These are phyloP conservation scores for Unio pictorum DNA, from an alignment of 2,888 invertebrate genomes.

Conservation along the genomic window DNA sequence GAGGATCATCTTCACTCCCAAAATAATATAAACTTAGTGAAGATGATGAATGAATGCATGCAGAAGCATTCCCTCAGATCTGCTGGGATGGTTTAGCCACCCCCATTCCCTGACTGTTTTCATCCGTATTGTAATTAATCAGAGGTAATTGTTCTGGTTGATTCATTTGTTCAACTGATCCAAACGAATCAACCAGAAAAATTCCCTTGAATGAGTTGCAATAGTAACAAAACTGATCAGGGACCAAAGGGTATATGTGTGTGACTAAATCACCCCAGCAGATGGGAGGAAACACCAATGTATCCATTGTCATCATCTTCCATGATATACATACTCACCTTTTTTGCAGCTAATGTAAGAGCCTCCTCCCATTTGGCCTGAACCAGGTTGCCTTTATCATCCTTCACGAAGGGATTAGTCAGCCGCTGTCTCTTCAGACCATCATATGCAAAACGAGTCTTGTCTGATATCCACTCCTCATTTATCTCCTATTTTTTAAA, in stretches of 20 bases:
- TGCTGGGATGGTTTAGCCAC: no score
- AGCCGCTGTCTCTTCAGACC: constrained; percentile 96
- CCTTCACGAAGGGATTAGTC: constrained; percentile 92
- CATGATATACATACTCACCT: constrained; percentile 32
- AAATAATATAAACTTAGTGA: no score
- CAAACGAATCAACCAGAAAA: no score
- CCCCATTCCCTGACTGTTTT: no score
- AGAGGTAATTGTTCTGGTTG: no score
- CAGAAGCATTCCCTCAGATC: no score
- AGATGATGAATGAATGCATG: no score
- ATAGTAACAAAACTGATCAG: no score
- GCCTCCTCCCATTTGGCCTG: constrained; percentile 97
- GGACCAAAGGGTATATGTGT: not conserved
- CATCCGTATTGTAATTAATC: no score
- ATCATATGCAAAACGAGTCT: constrained; percentile 96
- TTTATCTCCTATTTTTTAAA: constrained; percentile 86
- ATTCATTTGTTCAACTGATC: no score
- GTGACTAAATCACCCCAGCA: not conserved
- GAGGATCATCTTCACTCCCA: no score
- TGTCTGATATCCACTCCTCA: constrained; percentile 99
- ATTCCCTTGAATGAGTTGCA: no score
- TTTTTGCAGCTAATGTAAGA: constrained; percentile 78
- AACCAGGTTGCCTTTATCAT: constrained; percentile 80
- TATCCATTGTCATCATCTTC: not conserved
- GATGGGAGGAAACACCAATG: not conserved